A percentile compares a stretch with the other conserved stretches of the same genome.
phyloP scores from a whole-genome alignment of 2,113 vertebrate species.

The Epinephelus fuscoguttatus region DNA sequence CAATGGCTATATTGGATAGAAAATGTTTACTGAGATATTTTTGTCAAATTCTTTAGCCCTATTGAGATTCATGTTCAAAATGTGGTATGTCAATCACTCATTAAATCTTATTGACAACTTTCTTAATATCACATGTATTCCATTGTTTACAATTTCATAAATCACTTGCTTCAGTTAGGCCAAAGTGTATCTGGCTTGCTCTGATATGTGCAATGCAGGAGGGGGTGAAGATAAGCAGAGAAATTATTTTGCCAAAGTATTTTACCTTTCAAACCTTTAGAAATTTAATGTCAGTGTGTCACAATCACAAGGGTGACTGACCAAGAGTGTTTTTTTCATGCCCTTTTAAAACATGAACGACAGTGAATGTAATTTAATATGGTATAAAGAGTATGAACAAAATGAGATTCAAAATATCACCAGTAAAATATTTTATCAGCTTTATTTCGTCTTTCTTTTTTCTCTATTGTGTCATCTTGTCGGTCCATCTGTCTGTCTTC shows the following conservation, averaged over 20 bases:
- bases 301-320: no score
- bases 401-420: no score
- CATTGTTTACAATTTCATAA: neutral
- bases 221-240: neutral
- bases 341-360: no score
- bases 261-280: no score
- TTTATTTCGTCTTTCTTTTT: neutral
- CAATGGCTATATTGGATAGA: neutral
- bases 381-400: no score
- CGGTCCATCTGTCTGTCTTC: neutral
- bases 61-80: neutral
- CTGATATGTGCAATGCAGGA: neutral
- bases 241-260: neutral
- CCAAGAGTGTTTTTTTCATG: no score
- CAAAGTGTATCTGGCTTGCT: neutral
- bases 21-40: neutral
- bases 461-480: neutral
- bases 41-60: neutral
- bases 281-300: neutral
- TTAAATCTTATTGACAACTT: neutral
- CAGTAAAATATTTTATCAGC: neutral
- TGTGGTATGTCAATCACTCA: no score
- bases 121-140: neutral
- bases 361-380: neutral
- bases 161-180: neutral